These are phyloP conservation scores for Piscicola geometra DNA, from an alignment of 2,888 invertebrate species.

Conservation along the genomic window DNA sequence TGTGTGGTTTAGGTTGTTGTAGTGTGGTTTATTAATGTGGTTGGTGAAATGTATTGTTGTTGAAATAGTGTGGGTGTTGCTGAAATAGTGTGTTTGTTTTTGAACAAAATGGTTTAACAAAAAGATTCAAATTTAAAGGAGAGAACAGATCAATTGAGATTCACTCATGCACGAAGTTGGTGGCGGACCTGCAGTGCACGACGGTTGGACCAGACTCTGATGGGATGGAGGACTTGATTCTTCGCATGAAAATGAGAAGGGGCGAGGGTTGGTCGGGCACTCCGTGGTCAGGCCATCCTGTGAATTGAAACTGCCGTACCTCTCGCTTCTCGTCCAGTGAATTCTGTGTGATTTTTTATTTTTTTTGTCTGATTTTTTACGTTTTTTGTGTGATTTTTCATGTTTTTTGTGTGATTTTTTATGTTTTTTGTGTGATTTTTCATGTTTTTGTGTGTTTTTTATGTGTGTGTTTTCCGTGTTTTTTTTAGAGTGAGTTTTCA, in stretches of 20 bases:
- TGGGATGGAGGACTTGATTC: conserved; percentile 72
- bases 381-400: too few relatives aligned
- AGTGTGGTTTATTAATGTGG: not conserved
- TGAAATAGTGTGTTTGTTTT: too few relatives aligned
- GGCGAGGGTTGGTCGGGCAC: conserved; percentile 98
- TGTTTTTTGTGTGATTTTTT: too few relatives aligned
- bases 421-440: too few relatives aligned
- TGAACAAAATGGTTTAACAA: too few relatives aligned
- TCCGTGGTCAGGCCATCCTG: conserved; percentile 98
- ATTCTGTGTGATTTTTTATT: conserved; percentile 46
- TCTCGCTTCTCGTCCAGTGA: conserved; percentile 68
- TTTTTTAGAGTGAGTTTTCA: too few relatives aligned
- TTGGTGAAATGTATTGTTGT: conserved; percentile 47
- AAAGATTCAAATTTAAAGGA: too few relatives aligned
- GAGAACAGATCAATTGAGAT: too few relatives aligned
- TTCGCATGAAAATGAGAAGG: conserved; percentile 88
- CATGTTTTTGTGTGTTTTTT: too few relatives aligned
- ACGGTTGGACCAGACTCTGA: conserved; percentile 88
- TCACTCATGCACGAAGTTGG: too few relatives aligned
- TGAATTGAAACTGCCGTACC: conserved; percentile 94
- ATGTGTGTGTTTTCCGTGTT: too few relatives aligned
- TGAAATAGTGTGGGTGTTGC: not conserved
- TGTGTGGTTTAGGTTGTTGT: not conserved
- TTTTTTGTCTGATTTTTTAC: too few relatives aligned
- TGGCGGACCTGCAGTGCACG: conserved; percentile 80